These are phyloP conservation scores for Pristionchus entomophagus DNA, from an alignment of 2,888 invertebrate species.

Conservation along the genomic window DNA sequence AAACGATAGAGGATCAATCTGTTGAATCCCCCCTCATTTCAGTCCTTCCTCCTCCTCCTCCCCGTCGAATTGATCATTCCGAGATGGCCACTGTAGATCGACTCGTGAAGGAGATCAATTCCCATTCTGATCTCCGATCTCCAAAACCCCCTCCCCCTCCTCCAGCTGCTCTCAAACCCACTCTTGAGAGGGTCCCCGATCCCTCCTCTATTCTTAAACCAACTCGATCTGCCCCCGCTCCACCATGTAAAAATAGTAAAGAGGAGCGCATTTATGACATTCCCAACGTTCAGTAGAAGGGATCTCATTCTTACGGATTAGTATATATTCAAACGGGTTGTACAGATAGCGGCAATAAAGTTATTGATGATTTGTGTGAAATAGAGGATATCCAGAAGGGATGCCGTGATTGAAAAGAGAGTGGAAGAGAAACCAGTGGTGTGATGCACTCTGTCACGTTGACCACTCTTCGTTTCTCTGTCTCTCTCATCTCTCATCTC, in stretches of 20 bases:
- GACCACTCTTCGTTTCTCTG: slow-evolving; percentile 3
- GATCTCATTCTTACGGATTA: neutral
- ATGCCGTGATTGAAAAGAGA: neutral
- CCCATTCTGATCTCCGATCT: no score
- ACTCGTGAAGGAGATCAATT: neutral
- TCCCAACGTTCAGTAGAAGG: slow-evolving; percentile 10
- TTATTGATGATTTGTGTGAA: neutral
- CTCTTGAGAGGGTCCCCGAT: no score
- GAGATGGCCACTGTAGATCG: neutral
- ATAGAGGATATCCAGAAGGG: neutral
- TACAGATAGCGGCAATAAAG: neutral
- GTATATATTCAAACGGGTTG: neutral
- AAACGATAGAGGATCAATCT: neutral
- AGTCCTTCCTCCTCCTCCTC: no score
- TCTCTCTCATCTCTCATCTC: slow-evolving; percentile 4
- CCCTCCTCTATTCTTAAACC: no score
- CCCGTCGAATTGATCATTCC: no score
- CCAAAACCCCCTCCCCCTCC: no score
- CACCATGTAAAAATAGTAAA: neutral
- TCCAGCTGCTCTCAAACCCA: no score
- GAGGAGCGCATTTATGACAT: slow-evolving; percentile 27
- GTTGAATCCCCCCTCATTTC: no score
- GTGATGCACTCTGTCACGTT: neutral
- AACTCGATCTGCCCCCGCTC: neutral
- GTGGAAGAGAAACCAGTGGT: slow-evolving; percentile 11